Base-by-base conservation (phyloP, 2,113 vertebrate species). In the Prochilodus magdalenae region DNA sequence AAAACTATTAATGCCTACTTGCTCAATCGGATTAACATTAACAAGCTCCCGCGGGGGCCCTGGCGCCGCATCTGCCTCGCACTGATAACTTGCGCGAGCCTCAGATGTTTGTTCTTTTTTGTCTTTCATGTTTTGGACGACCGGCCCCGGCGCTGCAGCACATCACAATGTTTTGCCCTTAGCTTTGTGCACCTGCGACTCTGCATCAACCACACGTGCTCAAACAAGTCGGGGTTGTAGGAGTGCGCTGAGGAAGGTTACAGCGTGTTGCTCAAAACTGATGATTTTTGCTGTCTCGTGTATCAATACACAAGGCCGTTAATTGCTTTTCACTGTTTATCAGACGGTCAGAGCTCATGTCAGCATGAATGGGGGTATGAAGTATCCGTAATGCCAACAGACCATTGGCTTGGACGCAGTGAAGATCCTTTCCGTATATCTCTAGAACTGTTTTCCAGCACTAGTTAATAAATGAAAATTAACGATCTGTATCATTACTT, bases 11-110 rank as follows among this genome's bases (percentile, higher is more conserved):
- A 91, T 91, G 89, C 87, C 86, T 91, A n/a, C n/a, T 70, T 22
- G 88, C 90, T 94, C n/a, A 93, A 94, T 94, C 91, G 87, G 90
- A 94, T 94, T 94, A 94, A 86, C 91, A 86, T 86, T 88, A 93
- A 90, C 90, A 85, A 87, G n/a, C n/a, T 91, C 90, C 93, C 92
- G 83, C 81, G 81, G 91, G 92, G 91, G 88, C 89, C 87, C 90
- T 91, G 86, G 62, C 80, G 60, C 87, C 90, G 88, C 91, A 93
- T 93, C 92, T 94, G 93, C 91, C 91, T 75, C n/a, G 15, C 70
- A 81, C 88, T 88, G 93, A 94, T 94, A 94, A 93, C n/a, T 93
- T 89, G 90, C 51, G 82, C 85, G 53, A n/a, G 86, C 86, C 86
- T 92, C 89, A 89, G 82, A 91, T 91, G 89, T 89, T 90, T 91